Evolutionary conservation across 2,888 invertebrate genomes (phyloP).

Genomic region (Sarcophaga carnaria): DNA sequence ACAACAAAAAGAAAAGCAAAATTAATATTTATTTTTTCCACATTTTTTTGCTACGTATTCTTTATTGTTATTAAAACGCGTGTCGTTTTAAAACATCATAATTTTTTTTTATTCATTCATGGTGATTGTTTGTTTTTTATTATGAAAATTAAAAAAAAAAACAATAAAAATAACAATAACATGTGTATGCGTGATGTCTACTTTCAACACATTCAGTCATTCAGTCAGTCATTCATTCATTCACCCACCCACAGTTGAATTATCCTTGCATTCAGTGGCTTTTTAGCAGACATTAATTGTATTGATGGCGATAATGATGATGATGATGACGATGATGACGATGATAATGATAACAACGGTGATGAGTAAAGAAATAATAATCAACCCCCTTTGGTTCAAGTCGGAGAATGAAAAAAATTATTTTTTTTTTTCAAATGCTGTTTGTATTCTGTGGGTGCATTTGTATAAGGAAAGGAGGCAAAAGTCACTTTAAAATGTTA

Average conservation of each 20-base stretch:
- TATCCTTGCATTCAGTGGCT: slow-evolving; percentile 5
- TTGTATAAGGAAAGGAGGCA: too few species aligned
- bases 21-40: slow-evolving; percentile 1
- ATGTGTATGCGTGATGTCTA: slow-evolving; percentile 54
- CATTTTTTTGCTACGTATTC: slow-evolving; percentile 1
- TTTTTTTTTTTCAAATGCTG: slow-evolving; percentile 12
- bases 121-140: slow-evolving; percentile 52
- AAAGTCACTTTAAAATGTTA: slow-evolving; percentile 53
- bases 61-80: slow-evolving; percentile 59
- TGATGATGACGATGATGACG: slow-evolving; percentile 40
- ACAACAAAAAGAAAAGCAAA: slow-evolving; percentile 6
- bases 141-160: slow-evolving; percentile 28
- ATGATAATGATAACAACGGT: too few species aligned
- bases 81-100: slow-evolving; percentile 41
- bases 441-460: background rate
- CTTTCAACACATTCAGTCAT: slow-evolving; percentile 49
- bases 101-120: slow-evolving; percentile 16
- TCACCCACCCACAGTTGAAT: background rate
- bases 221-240: background rate
- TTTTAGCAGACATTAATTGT: slow-evolving; percentile 51
- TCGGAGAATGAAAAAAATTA: background rate
- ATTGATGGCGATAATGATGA: slow-evolving; percentile 29
- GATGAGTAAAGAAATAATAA: background rate
- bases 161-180: slow-evolving; percentile 8
- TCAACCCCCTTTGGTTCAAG: slow-evolving; percentile 34